These are phyloP conservation scores for Aphidoletes aphidimyza DNA, from an alignment of 2,888 invertebrate genomes.

Conservation along the genomic window DNA sequence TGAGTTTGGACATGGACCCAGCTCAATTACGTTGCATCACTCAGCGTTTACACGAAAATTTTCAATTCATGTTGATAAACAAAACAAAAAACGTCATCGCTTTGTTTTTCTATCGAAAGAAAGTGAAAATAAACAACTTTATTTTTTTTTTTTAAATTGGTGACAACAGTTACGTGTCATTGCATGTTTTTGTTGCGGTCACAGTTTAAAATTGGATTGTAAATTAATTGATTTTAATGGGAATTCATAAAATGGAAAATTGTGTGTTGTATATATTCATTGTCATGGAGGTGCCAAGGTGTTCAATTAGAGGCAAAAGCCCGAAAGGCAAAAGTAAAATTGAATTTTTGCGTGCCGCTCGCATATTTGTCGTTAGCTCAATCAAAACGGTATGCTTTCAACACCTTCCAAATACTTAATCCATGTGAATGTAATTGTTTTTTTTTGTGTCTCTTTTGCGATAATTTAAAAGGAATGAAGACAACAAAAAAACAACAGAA, in stretches of 20 bases:
- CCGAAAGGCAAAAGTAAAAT: not conserved
- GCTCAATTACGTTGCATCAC: too few species aligned
- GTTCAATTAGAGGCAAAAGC: too few species aligned
- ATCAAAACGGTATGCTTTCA: not conserved
- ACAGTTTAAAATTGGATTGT: not conserved
- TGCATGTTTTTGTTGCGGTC: conserved; percentile 7
- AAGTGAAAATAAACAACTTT: not conserved
- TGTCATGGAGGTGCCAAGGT: too few species aligned
- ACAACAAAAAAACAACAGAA: too few species aligned
- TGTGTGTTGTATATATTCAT: not conserved
- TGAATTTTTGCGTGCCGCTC: not conserved
- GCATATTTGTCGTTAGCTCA: not conserved
- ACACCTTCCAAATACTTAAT: too few species aligned
- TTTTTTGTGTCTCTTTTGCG: not conserved
- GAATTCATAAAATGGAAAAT: not conserved
- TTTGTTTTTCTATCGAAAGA: too few species aligned
- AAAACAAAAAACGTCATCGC: too few species aligned
- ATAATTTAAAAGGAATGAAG: too few species aligned
- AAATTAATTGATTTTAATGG: conserved; percentile 18
- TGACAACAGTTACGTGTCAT: not conserved
- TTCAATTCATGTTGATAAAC: too few species aligned
- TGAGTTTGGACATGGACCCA: too few species aligned
- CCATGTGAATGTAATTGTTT: not conserved
- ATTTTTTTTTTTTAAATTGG: too few species aligned
- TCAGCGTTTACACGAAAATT: too few species aligned